Conservation (phyloP, 2,888 invertebrate genomes). For the Ischnus inquisitorius region DNA sequence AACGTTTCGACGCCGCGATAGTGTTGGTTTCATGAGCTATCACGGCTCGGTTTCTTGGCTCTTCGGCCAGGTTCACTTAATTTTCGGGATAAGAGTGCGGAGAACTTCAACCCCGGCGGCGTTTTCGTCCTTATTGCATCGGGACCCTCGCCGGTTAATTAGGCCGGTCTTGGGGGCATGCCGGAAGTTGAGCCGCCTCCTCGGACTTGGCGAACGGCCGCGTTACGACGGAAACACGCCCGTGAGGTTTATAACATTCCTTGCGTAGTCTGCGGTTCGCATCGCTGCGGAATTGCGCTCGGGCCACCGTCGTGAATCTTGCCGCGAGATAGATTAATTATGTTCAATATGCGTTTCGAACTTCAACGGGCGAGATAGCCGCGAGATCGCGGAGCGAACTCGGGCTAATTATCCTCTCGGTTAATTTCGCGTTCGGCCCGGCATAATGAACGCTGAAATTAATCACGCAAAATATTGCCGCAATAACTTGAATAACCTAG, state of each 20-base stretch:
- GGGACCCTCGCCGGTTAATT: conserved; percentile 67
- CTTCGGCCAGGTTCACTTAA: conserved; percentile 69
- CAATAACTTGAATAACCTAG: too few relatives aligned
- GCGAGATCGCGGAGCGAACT: neutral
- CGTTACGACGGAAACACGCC: conserved; percentile 30
- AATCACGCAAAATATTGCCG: too few relatives aligned
- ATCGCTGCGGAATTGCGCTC: conserved; percentile 38
- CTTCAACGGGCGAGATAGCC: conserved; percentile 3
- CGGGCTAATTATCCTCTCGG: neutral
- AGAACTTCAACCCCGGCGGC: conserved; percentile 28
- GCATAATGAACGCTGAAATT: too few relatives aligned
- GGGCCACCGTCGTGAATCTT: conserved; percentile 48
- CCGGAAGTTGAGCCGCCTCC: conserved; percentile 58
- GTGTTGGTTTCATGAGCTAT: conserved; percentile 63
- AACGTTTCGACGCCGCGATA: conserved; percentile 31
- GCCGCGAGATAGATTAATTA: conserved; percentile 54
- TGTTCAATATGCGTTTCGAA: conserved; percentile 52
- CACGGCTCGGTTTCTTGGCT: conserved; percentile 63
- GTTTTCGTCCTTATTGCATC: conserved; percentile 61
- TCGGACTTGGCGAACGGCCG: conserved; percentile 40
- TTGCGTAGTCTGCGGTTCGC: conserved; percentile 36
- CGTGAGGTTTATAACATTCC: conserved; percentile 58
- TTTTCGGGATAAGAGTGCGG: conserved; percentile 71
- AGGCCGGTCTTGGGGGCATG: conserved; percentile 52
- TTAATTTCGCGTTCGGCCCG: neutral